Evolutionary conservation across 2,113 vertebrate species (phyloP).

Genomic region (Paracanthobrama guichenoti): DNA sequence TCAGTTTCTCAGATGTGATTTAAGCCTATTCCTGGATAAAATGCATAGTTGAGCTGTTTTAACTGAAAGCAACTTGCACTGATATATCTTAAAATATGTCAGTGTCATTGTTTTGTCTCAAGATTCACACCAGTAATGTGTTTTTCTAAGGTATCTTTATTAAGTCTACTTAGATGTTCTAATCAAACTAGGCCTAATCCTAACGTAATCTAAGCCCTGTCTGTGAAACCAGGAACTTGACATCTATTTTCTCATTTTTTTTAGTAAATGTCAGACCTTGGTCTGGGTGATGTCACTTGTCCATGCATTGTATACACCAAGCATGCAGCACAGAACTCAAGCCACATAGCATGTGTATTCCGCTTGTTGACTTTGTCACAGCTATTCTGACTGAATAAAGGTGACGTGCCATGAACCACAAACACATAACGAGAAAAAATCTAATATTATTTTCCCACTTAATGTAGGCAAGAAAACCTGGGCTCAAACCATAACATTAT

Average conservation of each 20-base stretch:
- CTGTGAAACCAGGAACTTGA: neutral
- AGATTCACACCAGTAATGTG: no score
- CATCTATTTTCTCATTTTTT: neutral
- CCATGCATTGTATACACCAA: neutral
- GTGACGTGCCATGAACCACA: constrained; percentile 3
- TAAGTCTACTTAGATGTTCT: no score
- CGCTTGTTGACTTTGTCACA: neutral
- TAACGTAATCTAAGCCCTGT: no score
- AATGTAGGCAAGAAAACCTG: neutral
- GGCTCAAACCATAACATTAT: neutral
- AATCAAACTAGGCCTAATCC: no score
- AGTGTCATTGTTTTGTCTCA: no score
- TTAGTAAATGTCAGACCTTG: neutral
- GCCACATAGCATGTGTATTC: neutral
- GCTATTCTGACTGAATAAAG: neutral
- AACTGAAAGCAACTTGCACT: no score
- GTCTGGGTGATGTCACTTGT: constrained; percentile 13
- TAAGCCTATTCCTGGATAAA: no score
- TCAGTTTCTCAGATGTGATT: no score
- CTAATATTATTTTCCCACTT: neutral
- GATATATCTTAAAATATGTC: no score
- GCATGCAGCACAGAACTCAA: constrained; percentile 16
- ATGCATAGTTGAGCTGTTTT: no score
- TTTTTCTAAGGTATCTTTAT: no score
- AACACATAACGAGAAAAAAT: neutral